A percentile compares a stretch with the other conserved stretches of the same genome.
Evolutionary conservation across 2,113 vertebrate species (phyloP).

Genomic region (Dryoscopus gambensis): DNA sequence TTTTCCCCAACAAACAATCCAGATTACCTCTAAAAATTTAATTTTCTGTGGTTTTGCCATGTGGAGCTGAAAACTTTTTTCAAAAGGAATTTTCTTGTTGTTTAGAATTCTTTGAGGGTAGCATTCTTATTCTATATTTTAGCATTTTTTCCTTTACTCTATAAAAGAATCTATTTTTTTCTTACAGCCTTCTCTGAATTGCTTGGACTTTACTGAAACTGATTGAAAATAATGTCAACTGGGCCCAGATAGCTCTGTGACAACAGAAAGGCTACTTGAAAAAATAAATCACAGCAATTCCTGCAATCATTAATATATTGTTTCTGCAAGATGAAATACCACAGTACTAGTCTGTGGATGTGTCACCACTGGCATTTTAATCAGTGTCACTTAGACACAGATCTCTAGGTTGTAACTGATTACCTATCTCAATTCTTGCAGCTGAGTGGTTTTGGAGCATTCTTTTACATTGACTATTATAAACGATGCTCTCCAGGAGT

Average conservation of each 20-base stretch:
- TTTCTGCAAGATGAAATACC: neutral
- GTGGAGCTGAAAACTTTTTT: neutral
- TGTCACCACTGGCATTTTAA: neutral
- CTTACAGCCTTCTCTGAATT: neutral
- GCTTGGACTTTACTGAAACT: neutral
- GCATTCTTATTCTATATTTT: neutral
- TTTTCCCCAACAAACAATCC: neutral
- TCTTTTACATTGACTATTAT: neutral
- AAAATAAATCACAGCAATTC: neutral
- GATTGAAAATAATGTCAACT: neutral
- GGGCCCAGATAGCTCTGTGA: neutral
- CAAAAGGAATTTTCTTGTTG: neutral
- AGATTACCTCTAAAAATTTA: neutral
- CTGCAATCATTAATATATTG: neutral
- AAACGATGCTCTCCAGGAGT: neutral
- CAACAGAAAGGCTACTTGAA: neutral
- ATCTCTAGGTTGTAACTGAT: neutral
- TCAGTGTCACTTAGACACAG: neutral
- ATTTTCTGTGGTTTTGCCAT: neutral
- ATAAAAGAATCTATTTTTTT: neutral
- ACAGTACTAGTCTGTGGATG: neutral
- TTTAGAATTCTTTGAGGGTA: neutral
- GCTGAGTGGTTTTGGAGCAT: neutral
- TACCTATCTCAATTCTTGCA: neutral
- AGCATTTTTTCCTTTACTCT: neutral